These are phyloP conservation scores for Pherbina coryleti DNA, from an alignment of 2,888 invertebrate species.

Conservation along the genomic window DNA sequence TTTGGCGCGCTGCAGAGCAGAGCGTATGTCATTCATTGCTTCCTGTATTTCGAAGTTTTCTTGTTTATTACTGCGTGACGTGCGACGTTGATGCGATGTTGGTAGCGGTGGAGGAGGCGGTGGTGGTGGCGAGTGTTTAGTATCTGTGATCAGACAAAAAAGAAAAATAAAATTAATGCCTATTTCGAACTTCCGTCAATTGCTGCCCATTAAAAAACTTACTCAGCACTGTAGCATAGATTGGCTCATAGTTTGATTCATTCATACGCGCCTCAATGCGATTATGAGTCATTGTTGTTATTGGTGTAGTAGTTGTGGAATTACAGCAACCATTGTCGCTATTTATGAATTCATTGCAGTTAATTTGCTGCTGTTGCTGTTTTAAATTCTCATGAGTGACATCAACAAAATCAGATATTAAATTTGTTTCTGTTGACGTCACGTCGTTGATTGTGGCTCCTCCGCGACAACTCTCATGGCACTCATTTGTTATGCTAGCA, in stretches of 20 bases:
- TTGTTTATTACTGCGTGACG: slow-evolving; percentile 68
- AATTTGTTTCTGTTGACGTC: slow-evolving; percentile 28
- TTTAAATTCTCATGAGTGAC: slow-evolving; percentile 37
- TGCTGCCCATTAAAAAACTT: slow-evolving; percentile 40
- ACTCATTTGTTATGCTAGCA: slow-evolving; percentile 47
- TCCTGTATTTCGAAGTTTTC: slow-evolving; percentile 73
- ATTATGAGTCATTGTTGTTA: slow-evolving; percentile 16
- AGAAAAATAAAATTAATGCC: background rate
- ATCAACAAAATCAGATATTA: slow-evolving; percentile 42
- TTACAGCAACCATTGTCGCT: slow-evolving; percentile 54
- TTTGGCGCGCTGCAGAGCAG: slow-evolving; percentile 76
- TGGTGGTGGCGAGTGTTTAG: slow-evolving; percentile 72
- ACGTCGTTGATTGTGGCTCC: background rate
- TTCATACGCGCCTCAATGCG: slow-evolving; percentile 47
- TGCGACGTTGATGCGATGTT: slow-evolving; percentile 47
- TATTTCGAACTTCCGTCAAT: background rate
- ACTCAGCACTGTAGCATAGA: slow-evolving; percentile 60
- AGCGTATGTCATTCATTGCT: slow-evolving; percentile 86
- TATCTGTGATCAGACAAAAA: slow-evolving; percentile 36
- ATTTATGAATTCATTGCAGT: slow-evolving; percentile 50
- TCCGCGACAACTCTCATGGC: slow-evolving; percentile 49
- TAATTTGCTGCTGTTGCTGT: slow-evolving; percentile 42
- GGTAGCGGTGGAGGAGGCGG: slow-evolving; percentile 74
- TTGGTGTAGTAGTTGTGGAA: slow-evolving; percentile 35
- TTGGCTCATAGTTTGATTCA: slow-evolving; percentile 58